These are phyloP conservation scores for Drosophila ogumai DNA, from an alignment of 1,140 invertebrate species.

Conservation along the genomic window DNA sequence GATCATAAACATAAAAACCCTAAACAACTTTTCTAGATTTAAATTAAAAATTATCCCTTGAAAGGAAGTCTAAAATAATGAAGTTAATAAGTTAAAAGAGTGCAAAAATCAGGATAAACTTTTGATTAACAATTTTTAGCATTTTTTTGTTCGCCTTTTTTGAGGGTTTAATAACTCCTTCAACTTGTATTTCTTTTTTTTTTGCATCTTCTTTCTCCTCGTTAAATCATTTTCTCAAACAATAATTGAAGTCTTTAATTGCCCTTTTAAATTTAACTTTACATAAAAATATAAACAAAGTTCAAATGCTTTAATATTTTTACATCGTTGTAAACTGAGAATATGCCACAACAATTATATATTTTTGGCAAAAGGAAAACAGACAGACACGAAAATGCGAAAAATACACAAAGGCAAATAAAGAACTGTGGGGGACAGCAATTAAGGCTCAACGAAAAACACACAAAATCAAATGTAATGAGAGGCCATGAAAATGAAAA, in stretches of 20 bases:
- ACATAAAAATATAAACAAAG: neutral
- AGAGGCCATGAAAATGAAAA: slow-evolving; percentile 12
- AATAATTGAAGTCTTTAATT: neutral
- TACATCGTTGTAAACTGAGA: neutral
- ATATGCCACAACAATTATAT: neutral
- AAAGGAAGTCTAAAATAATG: neutral
- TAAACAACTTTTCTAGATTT: neutral
- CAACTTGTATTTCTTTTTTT: no score
- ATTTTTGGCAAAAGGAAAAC: neutral
- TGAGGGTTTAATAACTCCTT: neutral
- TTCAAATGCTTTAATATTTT: neutral
- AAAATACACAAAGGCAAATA: slow-evolving; percentile 11
- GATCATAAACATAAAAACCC: no score
- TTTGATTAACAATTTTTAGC: neutral
- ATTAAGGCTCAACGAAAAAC: slow-evolving; percentile 27
- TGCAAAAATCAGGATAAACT: neutral
- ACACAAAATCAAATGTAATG: slow-evolving; percentile 37
- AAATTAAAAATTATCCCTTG: no score
- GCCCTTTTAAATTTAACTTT: neutral
- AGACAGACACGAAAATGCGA: neutral
- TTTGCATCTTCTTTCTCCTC: neutral
- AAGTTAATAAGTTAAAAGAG: neutral
- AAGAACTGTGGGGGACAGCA: slow-evolving; percentile 13
- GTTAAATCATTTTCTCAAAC: neutral
- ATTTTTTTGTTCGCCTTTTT: neutral